A percentile compares a stretch with the other conserved stretches of the same genome.
Conservation (phyloP, 2,113 vertebrate species). For the Hyaena hyaena region DNA sequence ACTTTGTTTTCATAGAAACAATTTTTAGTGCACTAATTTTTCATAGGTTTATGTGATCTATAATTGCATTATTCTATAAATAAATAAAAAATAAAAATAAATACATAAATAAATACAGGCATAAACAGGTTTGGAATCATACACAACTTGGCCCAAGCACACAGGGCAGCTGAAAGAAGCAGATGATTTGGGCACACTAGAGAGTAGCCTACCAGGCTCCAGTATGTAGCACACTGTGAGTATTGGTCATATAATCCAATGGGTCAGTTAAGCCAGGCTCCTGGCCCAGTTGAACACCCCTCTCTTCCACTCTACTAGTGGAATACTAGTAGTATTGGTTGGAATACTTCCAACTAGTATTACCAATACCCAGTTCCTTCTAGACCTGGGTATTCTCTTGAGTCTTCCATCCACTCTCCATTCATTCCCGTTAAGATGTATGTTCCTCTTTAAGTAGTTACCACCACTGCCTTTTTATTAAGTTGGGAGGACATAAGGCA, state of each 20-base stretch:
- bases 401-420: constrained; percentile 30
- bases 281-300: neutral
- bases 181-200: neutral
- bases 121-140: constrained; percentile 39
- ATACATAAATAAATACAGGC: neutral
- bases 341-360: neutral
- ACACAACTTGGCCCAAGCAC: neutral
- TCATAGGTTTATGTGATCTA: constrained; percentile 33
- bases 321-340: no score
- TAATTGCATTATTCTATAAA: constrained; percentile 44
- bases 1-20: constrained; percentile 20
- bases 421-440: constrained; percentile 24
- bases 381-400: neutral
- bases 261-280: constrained; percentile 1
- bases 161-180: constrained; percentile 10
- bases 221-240: neutral
- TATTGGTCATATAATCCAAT: neutral
- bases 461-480: neutral
- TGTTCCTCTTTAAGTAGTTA: constrained; percentile 9
- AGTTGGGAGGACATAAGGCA: constrained; percentile 21
- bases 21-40: constrained; percentile 49
- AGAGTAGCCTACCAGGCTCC: neutral
- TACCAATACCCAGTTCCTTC: neutral
- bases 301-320: neutral
- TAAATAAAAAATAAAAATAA: neutral